phyloP scores from a whole-genome alignment of 2,888 invertebrate genomes.

The Glyphotaelius pellucidus region DNA sequence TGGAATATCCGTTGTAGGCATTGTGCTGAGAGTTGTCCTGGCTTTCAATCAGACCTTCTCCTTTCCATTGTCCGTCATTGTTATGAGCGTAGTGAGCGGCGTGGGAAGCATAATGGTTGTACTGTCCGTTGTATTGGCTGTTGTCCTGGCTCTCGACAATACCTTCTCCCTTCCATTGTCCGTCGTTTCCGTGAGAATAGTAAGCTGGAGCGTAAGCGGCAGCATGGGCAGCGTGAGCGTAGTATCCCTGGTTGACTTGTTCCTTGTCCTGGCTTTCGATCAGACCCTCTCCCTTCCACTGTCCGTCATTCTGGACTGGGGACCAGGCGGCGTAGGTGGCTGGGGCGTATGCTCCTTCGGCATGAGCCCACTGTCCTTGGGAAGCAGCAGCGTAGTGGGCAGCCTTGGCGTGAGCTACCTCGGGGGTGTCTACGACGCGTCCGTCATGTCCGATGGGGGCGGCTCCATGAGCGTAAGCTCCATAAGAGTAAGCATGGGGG shows the following conservation, averaged over 20 bases:
- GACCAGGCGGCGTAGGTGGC: slow-evolving; percentile 25
- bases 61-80: slow-evolving; percentile 52
- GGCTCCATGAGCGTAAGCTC: slow-evolving; percentile 41
- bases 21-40: slow-evolving; percentile 68
- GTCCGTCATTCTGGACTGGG: slow-evolving; percentile 27
- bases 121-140: slow-evolving; percentile 21
- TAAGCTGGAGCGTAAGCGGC: slow-evolving; percentile 27
- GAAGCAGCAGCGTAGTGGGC: slow-evolving; percentile 67
- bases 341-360: slow-evolving; percentile 43
- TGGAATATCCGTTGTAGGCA: slow-evolving; percentile 71
- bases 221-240: slow-evolving; percentile 6
- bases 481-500: not conserved
- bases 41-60: slow-evolving; percentile 53
- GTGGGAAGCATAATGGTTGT: slow-evolving; percentile 5
- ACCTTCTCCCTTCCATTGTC: slow-evolving; percentile 49
- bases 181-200: not conserved
- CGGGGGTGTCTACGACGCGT: slow-evolving; percentile 63
- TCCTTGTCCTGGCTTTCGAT: slow-evolving; percentile 50
- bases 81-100: slow-evolving; percentile 25
- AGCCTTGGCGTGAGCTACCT: slow-evolving; percentile 64
- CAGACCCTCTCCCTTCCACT: slow-evolving; percentile 55
- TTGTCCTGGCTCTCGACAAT: slow-evolving; percentile 44
- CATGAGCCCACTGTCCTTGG: slow-evolving; percentile 41
- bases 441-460: slow-evolving; percentile 59
- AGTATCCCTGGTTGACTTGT: not conserved